Base-by-base conservation (phyloP, 2,113 vertebrate genomes). In the Falcunculus frontatus region DNA sequence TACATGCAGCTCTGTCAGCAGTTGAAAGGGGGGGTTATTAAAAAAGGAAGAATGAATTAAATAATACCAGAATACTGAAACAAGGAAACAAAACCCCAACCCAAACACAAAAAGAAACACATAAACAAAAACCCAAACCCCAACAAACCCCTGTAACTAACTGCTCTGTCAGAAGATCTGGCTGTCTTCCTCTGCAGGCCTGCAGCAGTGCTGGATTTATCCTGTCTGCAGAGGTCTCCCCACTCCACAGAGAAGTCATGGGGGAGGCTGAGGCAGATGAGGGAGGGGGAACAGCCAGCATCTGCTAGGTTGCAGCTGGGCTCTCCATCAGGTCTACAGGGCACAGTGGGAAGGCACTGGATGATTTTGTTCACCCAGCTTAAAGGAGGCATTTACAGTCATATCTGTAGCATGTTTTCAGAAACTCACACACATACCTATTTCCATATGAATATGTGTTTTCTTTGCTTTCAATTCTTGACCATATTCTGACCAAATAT, bases 191-290 rank as follows among this genome's bases (percentile, higher is more conserved):
- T 37, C 19, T 22, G 27, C 22, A 5, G 0, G 7, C 35, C 46
- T 30, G 22, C 20, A n/a, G 63, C 14, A 16, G n/a, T 16, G 16
- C 8, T 69, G 49, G 4, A 9, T 57, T 73, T 47, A 62, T 65
- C 57, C 68, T 1, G 42, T 49, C 94, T 82, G 78, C 13, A 93
- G 96, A 63, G 73, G 91, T 93, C 94, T 89, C 95, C 55, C 69
- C 18, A 81, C 76, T 83, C 93, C 15, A 4, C 69, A 49, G 33
- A 82, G 76, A 91, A 75, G 77, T 23, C 16, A 2, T 4, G 0
- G 5, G 29, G 29, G 21, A 23, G 32, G 39, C 41, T 10, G 1
- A n/a, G 16, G 10, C 15, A 8, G 9, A 6, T 0, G 2, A 16
- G 13, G 56, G 15, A 27, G 30, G 11, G 25, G 32, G 16, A 82